A percentile compares a stretch with the other conserved stretches of the same genome.
These are phyloP conservation scores for Saguinus midas DNA, from an alignment of 2,113 vertebrate species.

Conservation along the genomic window DNA sequence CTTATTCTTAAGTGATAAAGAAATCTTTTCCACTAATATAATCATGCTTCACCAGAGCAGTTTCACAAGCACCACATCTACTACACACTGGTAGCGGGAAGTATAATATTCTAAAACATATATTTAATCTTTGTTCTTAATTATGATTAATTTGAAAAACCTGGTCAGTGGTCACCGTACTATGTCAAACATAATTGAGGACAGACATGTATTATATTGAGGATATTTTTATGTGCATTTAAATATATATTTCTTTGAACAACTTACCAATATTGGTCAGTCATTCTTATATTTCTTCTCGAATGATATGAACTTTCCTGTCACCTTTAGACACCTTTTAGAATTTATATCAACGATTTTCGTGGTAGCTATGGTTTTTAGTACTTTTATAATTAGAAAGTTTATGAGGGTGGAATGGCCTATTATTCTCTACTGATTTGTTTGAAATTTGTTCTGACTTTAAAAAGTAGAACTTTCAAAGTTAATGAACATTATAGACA, in stretches of 20 bases:
- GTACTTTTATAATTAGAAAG: conserved; percentile 72
- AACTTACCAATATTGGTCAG: not conserved
- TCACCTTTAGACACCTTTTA: not conserved
- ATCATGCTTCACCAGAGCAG: not conserved
- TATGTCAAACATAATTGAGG: no score
- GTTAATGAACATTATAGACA: not conserved
- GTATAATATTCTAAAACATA: not conserved
- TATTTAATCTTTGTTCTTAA: not conserved
- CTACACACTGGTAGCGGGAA: not conserved
- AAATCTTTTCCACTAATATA: not conserved
- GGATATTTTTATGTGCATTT: not conserved
- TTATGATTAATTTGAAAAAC: not conserved
- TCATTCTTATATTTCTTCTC: not conserved
- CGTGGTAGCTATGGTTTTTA: conserved; percentile 56
- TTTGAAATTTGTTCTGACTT: conserved; percentile 56
- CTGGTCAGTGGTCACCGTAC: no score
- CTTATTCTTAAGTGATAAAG: not conserved
- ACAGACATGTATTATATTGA: not conserved
- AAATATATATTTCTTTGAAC: not conserved
- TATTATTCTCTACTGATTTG: conserved; percentile 67
- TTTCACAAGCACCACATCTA: not conserved
- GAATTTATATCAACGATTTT: conserved; percentile 57
- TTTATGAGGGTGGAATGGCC: conserved; percentile 73
- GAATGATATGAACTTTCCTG: not conserved
- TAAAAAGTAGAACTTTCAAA: conserved; percentile 55